phyloP scores from a whole-genome alignment of 2,797 vertebrate genomes.

The Typhlichthys eigenmanni region DNA sequence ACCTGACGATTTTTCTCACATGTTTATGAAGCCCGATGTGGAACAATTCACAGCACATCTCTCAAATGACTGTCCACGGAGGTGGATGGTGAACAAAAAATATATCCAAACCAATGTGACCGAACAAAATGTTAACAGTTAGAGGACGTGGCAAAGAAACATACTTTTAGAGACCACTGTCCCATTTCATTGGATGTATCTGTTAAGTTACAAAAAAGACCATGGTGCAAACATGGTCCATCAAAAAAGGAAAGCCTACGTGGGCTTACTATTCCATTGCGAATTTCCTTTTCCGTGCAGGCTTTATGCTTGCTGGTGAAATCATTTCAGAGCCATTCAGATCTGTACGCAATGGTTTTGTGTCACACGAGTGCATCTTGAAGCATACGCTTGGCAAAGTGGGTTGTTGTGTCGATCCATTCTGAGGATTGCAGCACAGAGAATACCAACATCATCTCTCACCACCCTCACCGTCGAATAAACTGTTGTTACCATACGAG shows the following conservation, averaged over 20 bases:
- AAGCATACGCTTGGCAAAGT: neutral
- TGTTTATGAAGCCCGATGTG: slow-evolving; percentile 21
- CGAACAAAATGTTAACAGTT: slow-evolving; percentile 4
- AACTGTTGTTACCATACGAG: neutral
- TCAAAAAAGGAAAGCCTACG: slow-evolving; percentile 2
- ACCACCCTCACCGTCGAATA: slow-evolving; percentile 5
- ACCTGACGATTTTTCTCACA: slow-evolving; percentile 9
- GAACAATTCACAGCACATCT: slow-evolving; percentile 8
- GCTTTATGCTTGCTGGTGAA: slow-evolving; percentile 6
- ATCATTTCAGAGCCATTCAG: slow-evolving; percentile 8
- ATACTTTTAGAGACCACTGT: neutral
- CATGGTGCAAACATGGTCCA: slow-evolving; percentile 12
- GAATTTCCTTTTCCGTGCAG: slow-evolving; percentile 10
- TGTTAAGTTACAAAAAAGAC: slow-evolving; percentile 4
- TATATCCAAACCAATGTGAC: neutral
- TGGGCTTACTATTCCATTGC: slow-evolving; percentile 12
- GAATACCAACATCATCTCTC: neutral
- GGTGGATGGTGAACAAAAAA: slow-evolving; percentile 3
- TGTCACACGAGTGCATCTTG: slow-evolving; percentile 15
- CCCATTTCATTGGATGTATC: neutral
- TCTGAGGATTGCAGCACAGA: slow-evolving; percentile 17
- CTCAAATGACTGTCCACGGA: slow-evolving; percentile 9
- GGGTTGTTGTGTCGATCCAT: slow-evolving; percentile 25
- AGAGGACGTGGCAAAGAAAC: too few species aligned
- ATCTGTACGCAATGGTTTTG: slow-evolving; percentile 23